A percentile compares a stretch with the other conserved stretches of the same genome.
phyloP scores from a whole-genome alignment of 2,113 vertebrate species.

The Marmota flaviventris region DNA sequence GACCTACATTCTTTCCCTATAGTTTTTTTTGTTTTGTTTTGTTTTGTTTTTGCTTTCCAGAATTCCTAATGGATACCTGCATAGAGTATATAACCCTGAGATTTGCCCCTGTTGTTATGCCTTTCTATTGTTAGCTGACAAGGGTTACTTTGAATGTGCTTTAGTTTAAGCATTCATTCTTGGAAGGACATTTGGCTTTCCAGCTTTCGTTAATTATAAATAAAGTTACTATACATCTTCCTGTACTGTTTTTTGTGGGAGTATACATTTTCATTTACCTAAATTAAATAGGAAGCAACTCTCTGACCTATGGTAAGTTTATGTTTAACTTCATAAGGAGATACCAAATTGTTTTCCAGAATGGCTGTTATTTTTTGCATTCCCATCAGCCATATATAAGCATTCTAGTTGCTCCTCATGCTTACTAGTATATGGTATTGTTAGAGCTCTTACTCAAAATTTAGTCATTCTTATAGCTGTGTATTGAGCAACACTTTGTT shows the following conservation, averaged over 20 bases:
- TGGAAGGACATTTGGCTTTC: not conserved
- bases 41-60: not conserved
- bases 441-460: not conserved
- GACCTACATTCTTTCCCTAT: not conserved
- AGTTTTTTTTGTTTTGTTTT: not conserved
- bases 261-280: conserved; percentile 19
- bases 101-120: not conserved
- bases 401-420: not conserved
- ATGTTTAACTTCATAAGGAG: not conserved
- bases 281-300: not conserved
- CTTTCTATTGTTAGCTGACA: conserved; percentile 7
- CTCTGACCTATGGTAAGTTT: not conserved
- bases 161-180: conserved; percentile 9
- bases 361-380: not conserved
- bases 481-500: not conserved
- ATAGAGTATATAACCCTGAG: conserved; percentile 8
- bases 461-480: not conserved
- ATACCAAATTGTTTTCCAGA: not conserved
- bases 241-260: not conserved
- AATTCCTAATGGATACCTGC: not conserved
- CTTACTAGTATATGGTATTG: not conserved
- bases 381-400: not conserved
- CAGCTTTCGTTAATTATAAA: not conserved
- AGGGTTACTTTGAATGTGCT: not conserved
- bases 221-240: conserved; percentile 6